These are phyloP conservation scores for Pollenia angustigena DNA, from an alignment of 2,888 invertebrate genomes.

Conservation along the genomic window DNA sequence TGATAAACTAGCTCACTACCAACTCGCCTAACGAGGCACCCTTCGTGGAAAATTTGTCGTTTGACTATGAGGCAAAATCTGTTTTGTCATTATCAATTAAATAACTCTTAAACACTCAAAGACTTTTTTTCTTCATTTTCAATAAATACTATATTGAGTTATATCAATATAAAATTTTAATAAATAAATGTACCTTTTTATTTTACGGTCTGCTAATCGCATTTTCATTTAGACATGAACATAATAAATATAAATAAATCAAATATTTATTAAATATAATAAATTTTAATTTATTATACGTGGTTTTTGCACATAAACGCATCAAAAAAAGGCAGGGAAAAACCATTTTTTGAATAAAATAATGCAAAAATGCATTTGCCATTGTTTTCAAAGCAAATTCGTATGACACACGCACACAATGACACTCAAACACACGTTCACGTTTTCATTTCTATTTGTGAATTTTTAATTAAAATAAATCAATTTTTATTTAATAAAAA, in stretches of 20 bases:
- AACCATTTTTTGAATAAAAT: constrained; percentile 9
- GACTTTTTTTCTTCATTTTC: neutral
- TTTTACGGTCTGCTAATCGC: constrained; percentile 67
- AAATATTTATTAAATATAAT: constrained; percentile 71
- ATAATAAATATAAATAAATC: constrained; percentile 64
- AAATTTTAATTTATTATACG: constrained; percentile 63
- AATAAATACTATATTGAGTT: neutral
- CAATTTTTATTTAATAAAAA: constrained; percentile 80
- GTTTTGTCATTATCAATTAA: too few species aligned
- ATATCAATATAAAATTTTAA: neutral
- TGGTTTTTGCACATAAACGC: constrained; percentile 36
- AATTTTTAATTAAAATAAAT: constrained; percentile 83
- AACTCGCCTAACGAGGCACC: too few species aligned
- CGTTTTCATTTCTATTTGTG: constrained; percentile 68
- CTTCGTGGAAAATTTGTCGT: too few species aligned
- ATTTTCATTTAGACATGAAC: constrained; percentile 53
- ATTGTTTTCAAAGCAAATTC: constrained; percentile 23
- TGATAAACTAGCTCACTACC: too few species aligned
- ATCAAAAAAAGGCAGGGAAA: constrained; percentile 4
- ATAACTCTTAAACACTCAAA: too few species aligned
- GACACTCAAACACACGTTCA: constrained; percentile 32
- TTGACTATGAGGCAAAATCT: too few species aligned
- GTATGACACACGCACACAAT: neutral
- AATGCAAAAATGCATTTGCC: constrained; percentile 18
- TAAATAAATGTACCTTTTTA: neutral